Base-by-base conservation (phyloP, 2,888 invertebrate species). In the Dynastes maya region DNA sequence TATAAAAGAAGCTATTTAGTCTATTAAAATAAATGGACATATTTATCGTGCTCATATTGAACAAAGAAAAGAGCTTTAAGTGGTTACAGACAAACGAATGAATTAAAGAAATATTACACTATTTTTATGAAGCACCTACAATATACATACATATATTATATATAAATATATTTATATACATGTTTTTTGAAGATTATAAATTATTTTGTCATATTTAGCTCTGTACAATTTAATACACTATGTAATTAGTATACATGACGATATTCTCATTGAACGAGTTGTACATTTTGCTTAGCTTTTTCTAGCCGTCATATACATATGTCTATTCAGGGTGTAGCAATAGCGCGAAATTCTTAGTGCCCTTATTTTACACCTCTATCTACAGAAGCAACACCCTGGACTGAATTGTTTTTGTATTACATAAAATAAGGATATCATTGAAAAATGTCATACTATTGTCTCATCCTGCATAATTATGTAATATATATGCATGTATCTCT, bases 41-140 rank as follows among this genome's bases (percentile, higher is more conserved):
- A 80, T 78, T 77, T 68, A 81, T 80, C 82, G 82, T 83, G 83
- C 84, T 84, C 84, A 84, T 79, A 79, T 80, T 78, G 68, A 75
- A 71, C 77, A 67, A 76, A 71, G 80, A 80, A 78, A 81, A 83
- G 83, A 85, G 85, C 84, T 85, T 85, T 85, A 85, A 85, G 81
- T 83, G 84, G 83, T 83, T 83, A 84, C 80, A 84, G 79, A 81
- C 80, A 84, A 83, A 78, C 80, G 81, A 80, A 79, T 63, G 67
- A 61, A 65, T 79, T 78, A 80, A 80, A 80, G 82, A 81, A 82
- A 82, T 81, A 80, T 72, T 81, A 82, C 79, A 85, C 84, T 86
- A 86, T 86, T 86, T 86, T 86, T 85, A 84, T 85, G 85, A 85
- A 81, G 85, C 85, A 86, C 85, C 84, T 85, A 86, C 84, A 84